Evolutionary conservation across 2,113 vertebrate genomes (phyloP).

Genomic region (Toxostoma redivivum): DNA sequence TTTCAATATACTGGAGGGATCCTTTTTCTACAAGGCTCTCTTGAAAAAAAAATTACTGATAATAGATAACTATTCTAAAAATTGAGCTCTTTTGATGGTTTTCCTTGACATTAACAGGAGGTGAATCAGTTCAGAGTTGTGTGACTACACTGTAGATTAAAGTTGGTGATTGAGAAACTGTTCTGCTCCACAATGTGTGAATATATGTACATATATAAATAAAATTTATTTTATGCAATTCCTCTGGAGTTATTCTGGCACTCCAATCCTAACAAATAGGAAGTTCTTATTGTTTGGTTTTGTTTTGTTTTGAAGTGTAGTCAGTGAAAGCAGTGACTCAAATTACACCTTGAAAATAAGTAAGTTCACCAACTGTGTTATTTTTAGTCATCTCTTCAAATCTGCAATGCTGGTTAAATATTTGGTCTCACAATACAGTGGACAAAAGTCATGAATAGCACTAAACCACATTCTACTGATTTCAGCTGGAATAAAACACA

Average conservation of each 20-base stretch:
- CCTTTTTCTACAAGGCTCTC: background rate
- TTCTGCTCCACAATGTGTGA: background rate
- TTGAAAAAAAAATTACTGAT: background rate
- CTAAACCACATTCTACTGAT: background rate
- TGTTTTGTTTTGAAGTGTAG: background rate
- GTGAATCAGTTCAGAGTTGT: background rate
- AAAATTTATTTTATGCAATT: background rate
- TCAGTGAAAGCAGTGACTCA: constrained; percentile 7
- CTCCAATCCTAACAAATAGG: background rate
- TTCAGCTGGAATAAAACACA: background rate
- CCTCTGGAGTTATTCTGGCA: background rate
- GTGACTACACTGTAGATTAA: background rate
- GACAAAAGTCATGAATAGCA: background rate
- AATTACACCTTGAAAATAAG: background rate
- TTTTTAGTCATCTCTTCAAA: constrained; percentile 10
- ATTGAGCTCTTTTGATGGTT: background rate
- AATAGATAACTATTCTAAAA: background rate
- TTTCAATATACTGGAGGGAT: background rate
- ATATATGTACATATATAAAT: background rate
- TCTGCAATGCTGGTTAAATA: background rate
- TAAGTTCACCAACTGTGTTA: background rate
- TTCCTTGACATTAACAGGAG: background rate
- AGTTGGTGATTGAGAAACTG: background rate
- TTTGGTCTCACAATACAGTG: background rate
- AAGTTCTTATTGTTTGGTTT: background rate